These are phyloP conservation scores for Neotoma lepida DNA, from an alignment of 2,113 vertebrate species.

Conservation along the genomic window DNA sequence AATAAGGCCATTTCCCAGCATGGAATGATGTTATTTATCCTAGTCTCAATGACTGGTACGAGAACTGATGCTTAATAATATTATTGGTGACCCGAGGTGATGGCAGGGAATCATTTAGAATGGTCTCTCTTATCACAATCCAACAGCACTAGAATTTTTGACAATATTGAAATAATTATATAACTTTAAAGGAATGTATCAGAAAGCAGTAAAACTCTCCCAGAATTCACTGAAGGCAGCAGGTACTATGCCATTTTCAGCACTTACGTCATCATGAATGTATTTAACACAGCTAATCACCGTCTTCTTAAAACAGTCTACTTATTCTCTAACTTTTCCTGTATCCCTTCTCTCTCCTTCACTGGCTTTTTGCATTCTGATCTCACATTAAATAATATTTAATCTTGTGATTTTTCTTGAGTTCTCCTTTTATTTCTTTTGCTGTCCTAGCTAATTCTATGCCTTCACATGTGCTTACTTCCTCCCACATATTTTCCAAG, in stretches of 20 bases:
- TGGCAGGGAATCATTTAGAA: conserved; percentile 48
- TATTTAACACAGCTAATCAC: neutral
- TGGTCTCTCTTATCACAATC: conserved; percentile 48
- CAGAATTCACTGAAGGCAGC: neutral
- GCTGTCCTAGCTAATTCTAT: neutral
- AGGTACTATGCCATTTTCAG: neutral
- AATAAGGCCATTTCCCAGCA: conserved; percentile 82
- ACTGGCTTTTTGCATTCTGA: neutral
- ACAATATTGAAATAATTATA: conserved; percentile 50
- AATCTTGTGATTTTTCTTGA: neutral
- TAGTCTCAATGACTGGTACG: conserved; percentile 60
- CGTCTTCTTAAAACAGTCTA: conserved; percentile 30
- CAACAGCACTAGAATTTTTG: conserved; percentile 50
- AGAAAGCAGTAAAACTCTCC: conserved; percentile 33
- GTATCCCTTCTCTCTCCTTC: neutral
- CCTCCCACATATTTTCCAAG: neutral
- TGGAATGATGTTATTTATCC: conserved; percentile 79
- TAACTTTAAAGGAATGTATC: conserved; percentile 29
- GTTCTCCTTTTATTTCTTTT: conserved; percentile 8
- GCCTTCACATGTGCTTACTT: neutral
- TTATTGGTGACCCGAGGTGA: conserved; percentile 41
- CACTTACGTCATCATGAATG: neutral
- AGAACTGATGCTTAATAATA: conserved; percentile 71
- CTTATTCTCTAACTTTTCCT: conserved; percentile 24
- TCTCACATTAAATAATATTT: neutral